phyloP scores from a whole-genome alignment of 2,797 vertebrate genomes.

The Calcarius lapponicus region DNA sequence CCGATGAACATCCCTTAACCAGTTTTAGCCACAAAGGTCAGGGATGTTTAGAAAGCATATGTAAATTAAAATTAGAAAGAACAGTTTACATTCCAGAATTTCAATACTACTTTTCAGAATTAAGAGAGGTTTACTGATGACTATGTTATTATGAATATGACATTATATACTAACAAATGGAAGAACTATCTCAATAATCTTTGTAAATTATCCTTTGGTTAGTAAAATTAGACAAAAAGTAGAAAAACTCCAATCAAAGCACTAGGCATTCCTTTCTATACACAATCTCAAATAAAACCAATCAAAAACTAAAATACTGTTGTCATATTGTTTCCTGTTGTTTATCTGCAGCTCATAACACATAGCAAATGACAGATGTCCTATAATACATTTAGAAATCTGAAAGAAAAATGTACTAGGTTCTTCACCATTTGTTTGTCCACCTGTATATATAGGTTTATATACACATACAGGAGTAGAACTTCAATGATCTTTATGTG shows the following conservation, averaged over 20 bases:
- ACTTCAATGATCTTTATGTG: fast-evolving
- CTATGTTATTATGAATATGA: background rate
- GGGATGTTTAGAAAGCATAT: background rate
- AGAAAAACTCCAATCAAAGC: background rate
- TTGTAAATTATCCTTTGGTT: background rate
- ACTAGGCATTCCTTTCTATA: background rate
- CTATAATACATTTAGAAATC: background rate
- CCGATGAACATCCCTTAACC: background rate
- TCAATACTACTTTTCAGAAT: background rate
- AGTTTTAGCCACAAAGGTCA: background rate
- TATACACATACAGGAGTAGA: background rate
- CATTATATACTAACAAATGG: background rate
- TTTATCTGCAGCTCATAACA: background rate
- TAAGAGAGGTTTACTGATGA: background rate
- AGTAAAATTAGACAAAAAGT: background rate
- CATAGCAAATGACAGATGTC: background rate
- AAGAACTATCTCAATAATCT: background rate
- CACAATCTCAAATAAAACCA: background rate
- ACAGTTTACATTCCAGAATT: background rate
- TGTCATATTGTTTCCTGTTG: background rate
- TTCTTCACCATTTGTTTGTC: background rate
- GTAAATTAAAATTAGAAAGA: background rate
- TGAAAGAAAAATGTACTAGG: background rate
- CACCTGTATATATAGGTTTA: background rate
- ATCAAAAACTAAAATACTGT: background rate